Evolutionary conservation across 2,113 vertebrate species (phyloP), one percentile per base, ranked within the genome.

Genomic region (Synodontis membranacea): DNA sequence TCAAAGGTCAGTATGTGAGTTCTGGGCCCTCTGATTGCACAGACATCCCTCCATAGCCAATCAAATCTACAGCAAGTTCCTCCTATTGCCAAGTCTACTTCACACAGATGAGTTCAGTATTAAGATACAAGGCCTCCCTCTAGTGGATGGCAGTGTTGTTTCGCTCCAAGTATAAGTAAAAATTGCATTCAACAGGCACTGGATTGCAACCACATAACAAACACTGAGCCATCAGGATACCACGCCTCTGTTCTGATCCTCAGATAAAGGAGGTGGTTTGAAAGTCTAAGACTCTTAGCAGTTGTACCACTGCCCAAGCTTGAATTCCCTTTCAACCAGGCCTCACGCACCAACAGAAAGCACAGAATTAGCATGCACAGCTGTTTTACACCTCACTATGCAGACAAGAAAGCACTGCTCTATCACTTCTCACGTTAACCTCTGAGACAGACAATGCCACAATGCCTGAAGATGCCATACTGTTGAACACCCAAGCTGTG

Each of bases 1-100:
- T 94, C 94, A 92, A 90, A 93, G 94, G 95, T 95, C 94, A 93
- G 84, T 86, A 89, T 84, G 89, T 89, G 90, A 92, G 90, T 92
- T 92, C 91, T 90, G 88, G 88, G 52, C 75, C 91, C 70, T 88
- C 86, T 89, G 89, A 88, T 89, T 44, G 64, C 46, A 64, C 56
- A 80, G 87, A 80, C 87, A 79, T 54, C 83, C 58, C 56, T 81
- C 66, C n/a, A 12, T 72, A 81, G 60, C 78, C 87, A 83, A 54
- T 58, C 87, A 82, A 75, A 80, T 58, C 56, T 42, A 88, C n/a
- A 56, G 44, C 8, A 78, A 84, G 9, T 54, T 50, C 3, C 50
- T 80, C 80, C 81, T 80, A 42, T 25, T 84, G 54, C 68, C 80
- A 86, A 82, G 84, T 66, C 6, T 86, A 86, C 11, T 80, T 58